phyloP scores from a whole-genome alignment of 1,140 invertebrate genomes.

The Phymorhynchus buccinoides region DNA sequence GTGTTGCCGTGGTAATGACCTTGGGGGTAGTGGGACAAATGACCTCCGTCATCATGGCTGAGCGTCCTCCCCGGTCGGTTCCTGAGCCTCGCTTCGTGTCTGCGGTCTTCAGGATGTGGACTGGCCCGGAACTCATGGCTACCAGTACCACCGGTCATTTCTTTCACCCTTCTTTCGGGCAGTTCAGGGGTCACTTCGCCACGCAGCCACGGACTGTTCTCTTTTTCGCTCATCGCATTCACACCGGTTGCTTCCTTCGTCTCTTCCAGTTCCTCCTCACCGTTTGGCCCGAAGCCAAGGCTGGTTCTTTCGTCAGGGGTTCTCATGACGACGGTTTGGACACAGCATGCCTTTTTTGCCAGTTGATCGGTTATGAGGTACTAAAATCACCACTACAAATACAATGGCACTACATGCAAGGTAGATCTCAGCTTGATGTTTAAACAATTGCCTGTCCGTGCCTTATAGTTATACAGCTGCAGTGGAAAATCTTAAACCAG shows the following conservation, averaged over 20 bases:
- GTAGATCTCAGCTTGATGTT: too few relatives aligned
- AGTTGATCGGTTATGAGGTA: too few relatives aligned
- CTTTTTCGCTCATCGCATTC: background rate
- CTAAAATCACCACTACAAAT: too few relatives aligned
- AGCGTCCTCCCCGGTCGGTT: background rate
- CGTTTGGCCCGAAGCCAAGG: background rate
- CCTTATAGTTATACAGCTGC: too few relatives aligned
- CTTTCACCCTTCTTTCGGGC: background rate
- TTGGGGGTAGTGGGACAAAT: background rate
- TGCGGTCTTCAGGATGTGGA: background rate
- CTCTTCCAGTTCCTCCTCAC: background rate
- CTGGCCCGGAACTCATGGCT: background rate
- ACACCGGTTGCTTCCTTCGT: background rate
- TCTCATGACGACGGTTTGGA: too few relatives aligned
- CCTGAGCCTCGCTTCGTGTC: background rate
- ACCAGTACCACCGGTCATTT: background rate
- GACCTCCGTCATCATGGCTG: background rate
- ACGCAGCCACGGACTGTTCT: too few relatives aligned
- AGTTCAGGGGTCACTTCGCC: background rate
- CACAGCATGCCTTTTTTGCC: too few relatives aligned
- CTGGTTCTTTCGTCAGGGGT: background rate
- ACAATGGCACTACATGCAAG: too few relatives aligned
- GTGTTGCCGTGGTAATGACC: background rate
- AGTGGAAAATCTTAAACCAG: too few relatives aligned
- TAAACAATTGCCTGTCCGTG: too few relatives aligned